phyloP scores from a whole-genome alignment of 2,113 vertebrate species.

The Macaca fascicularis region DNA sequence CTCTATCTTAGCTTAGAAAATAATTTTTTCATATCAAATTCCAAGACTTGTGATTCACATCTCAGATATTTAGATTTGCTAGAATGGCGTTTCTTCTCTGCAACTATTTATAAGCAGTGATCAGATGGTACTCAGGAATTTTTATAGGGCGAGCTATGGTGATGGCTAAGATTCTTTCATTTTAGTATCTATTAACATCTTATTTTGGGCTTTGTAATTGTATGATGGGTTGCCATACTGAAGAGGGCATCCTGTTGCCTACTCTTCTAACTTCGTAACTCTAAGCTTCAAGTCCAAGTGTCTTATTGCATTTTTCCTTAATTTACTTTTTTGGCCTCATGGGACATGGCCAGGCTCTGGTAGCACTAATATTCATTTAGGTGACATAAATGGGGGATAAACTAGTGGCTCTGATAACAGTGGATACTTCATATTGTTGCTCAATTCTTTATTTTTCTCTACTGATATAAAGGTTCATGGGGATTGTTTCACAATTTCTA shows the following conservation, averaged over 20 bases:
- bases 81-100: background rate
- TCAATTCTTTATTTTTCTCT: constrained; percentile 49
- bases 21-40: background rate
- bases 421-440: background rate
- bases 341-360: background rate
- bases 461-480: background rate
- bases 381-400: background rate
- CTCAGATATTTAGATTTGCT: background rate
- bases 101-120: background rate
- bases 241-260: background rate
- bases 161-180: background rate
- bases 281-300: background rate
- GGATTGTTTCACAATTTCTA: background rate
- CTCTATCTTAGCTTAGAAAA: background rate
- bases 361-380: background rate
- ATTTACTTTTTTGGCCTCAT: background rate
- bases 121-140: background rate
- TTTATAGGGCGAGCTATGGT: background rate
- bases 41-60: background rate
- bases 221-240: background rate
- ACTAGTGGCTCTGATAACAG: background rate
- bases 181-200: background rate
- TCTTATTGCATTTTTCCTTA: background rate
- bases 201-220: background rate
- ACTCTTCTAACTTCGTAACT: background rate